Evolutionary conservation across 2,113 vertebrate genomes (phyloP).

Genomic region (Lepus europaeus): DNA sequence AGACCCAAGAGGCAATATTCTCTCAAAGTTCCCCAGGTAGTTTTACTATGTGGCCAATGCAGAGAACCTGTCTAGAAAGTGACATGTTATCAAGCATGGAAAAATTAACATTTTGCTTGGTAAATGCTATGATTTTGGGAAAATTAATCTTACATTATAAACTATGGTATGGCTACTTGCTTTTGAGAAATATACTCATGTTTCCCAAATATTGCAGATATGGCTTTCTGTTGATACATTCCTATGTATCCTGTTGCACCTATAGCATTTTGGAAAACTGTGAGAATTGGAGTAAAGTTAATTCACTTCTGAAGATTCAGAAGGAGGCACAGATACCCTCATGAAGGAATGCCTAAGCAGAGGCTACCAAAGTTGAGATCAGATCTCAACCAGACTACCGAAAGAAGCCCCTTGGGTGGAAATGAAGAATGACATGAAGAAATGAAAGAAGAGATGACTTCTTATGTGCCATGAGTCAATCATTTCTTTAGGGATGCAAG

Average conservation of each 20-base stretch:
- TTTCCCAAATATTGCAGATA: not conserved
- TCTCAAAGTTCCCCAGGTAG: not conserved
- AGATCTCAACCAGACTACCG: not conserved
- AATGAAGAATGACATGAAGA: not conserved
- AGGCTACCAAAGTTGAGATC: not conserved
- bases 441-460: not conserved
- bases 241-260: not conserved
- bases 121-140: not conserved
- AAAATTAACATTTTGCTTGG: not conserved
- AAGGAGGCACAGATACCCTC: not conserved
- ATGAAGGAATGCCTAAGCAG: not conserved
- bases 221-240: not conserved
- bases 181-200: not conserved
- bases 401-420: not conserved
- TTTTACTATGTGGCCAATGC: not conserved
- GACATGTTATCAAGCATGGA: not conserved
- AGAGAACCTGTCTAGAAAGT: constrained; percentile 11
- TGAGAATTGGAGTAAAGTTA: constrained; percentile 1
- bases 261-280: not conserved
- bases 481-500: constrained; percentile 37
- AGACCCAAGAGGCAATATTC: not conserved
- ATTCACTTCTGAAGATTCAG: not conserved
- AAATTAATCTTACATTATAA: constrained; percentile 4
- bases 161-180: not conserved
- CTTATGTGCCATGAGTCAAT: not conserved